Conservation (phyloP, 1,140 invertebrate genomes). For the Lordiphosa mommai region DNA sequence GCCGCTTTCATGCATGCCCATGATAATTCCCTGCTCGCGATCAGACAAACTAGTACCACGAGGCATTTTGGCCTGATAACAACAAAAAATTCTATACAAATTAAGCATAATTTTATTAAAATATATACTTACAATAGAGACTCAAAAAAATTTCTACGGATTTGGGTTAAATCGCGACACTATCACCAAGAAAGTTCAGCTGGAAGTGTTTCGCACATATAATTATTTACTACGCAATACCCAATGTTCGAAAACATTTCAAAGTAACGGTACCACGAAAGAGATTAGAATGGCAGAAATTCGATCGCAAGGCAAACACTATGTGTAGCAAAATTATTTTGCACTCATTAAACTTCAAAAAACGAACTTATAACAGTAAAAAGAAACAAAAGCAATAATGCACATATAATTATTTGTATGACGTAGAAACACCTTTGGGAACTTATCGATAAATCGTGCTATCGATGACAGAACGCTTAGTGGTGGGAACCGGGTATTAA, state of each 20-base stretch:
- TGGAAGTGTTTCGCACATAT: background rate
- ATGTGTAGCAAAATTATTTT: background rate
- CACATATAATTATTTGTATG: no score
- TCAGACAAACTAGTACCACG: constrained; percentile 5
- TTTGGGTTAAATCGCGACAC: background rate
- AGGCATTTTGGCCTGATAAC: constrained; percentile 7
- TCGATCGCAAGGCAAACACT: background rate
- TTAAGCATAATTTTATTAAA: background rate
- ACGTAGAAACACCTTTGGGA: no score
- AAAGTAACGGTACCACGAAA: constrained; percentile 1
- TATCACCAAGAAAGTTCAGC: background rate
- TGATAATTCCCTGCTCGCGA: background rate
- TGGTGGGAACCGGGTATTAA: no score
- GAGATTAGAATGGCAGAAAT: background rate
- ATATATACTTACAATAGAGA: background rate
- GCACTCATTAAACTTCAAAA: background rate
- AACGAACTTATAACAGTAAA: no score
- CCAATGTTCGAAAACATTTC: background rate
- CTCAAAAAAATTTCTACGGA: no score
- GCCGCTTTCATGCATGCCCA: constrained; percentile 6
- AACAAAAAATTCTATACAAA: background rate
- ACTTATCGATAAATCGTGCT: no score
- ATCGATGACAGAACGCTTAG: no score
- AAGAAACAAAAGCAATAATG: no score
- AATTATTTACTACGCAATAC: no score